Evolutionary conservation across 2,888 invertebrate genomes (phyloP).

Genomic region (Volucella zonaria): DNA sequence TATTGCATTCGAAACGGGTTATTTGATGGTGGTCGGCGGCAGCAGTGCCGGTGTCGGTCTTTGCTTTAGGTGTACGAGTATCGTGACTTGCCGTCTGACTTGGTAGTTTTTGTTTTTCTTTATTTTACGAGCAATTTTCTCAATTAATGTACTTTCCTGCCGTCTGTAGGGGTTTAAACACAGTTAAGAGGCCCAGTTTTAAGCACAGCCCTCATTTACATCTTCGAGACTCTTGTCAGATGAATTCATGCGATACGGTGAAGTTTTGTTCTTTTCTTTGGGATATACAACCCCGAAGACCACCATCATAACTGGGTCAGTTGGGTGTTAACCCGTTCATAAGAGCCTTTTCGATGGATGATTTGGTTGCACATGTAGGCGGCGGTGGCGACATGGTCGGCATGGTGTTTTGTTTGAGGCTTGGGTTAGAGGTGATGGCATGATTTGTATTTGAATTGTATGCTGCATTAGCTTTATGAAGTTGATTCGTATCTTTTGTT

Average conservation of each 20-base stretch:
- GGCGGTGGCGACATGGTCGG: constrained; percentile 18
- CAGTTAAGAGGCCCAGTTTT: too few relatives aligned
- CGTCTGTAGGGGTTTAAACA: not conserved
- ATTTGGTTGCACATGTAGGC: constrained; percentile 31
- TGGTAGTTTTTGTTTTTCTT: not conserved
- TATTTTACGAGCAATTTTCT: constrained; percentile 43
- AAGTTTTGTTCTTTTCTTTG: constrained; percentile 17
- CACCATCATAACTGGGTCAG: constrained; percentile 57
- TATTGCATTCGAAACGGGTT: constrained; percentile 42
- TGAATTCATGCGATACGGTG: constrained; percentile 32
- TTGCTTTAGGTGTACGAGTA: constrained; percentile 19
- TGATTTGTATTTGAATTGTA: constrained; percentile 49
- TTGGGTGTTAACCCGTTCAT: constrained; percentile 64
- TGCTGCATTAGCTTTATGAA: constrained; percentile 59
- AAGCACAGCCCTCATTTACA: constrained; percentile 28
- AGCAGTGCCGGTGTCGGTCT: not conserved
- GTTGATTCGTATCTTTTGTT: constrained; percentile 35
- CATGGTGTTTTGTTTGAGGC: constrained; percentile 2
- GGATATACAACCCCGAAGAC: constrained; percentile 44
- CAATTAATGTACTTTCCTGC: constrained; percentile 43
- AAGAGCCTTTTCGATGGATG: constrained; percentile 65
- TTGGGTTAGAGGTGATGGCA: constrained; percentile 53
- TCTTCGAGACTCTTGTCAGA: constrained; percentile 4
- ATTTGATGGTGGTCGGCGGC: constrained; percentile 3
- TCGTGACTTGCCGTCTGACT: constrained; percentile 22